phyloP scores from a whole-genome alignment of 2,888 invertebrate species.

The Crioceris asparagi region DNA sequence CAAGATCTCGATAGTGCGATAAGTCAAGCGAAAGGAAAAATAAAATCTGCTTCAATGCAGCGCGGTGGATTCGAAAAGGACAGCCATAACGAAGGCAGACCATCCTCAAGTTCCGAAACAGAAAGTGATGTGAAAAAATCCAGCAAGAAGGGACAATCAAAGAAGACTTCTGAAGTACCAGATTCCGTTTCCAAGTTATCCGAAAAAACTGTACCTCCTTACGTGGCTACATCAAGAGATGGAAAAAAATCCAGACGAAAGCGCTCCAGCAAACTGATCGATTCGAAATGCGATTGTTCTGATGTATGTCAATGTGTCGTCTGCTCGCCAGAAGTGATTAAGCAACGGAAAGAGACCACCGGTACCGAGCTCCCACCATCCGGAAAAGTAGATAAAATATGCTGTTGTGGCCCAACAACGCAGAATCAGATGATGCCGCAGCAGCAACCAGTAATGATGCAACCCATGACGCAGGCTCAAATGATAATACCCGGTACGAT shows the following conservation, averaged over 20 bases:
- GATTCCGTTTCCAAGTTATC: constrained; percentile 19
- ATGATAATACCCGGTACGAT: too few relatives aligned
- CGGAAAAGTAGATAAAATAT: constrained; percentile 5
- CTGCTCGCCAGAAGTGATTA: constrained; percentile 14
- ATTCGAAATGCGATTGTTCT: constrained; percentile 15
- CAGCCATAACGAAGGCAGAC: too few relatives aligned
- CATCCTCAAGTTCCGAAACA: constrained; percentile 4
- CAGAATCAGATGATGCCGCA: neutral
- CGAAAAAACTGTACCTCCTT: constrained; percentile 8
- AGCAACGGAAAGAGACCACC: constrained; percentile 8
- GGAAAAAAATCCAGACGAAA: constrained; percentile 16
- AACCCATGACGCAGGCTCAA: neutral
- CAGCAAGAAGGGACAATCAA: constrained; percentile 9
- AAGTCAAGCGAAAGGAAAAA: too few relatives aligned
- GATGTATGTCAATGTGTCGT: constrained; percentile 18
- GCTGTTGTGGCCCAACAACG: constrained; percentile 5
- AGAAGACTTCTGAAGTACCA: constrained; percentile 19
- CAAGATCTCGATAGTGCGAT: too few relatives aligned
- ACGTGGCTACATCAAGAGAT: constrained; percentile 2
- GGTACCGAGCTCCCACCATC: constrained; percentile 6
- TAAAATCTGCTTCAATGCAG: too few relatives aligned
- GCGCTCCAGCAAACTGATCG: constrained; percentile 11
- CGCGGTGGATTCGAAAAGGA: too few relatives aligned
- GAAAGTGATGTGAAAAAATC: constrained; percentile 3
- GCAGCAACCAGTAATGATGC: neutral